Evolutionary conservation across 53 echinoderm and acorn worm species (phyloP), one percentile per base, ranked within the genome.

Genomic region (Astropecten irregularis): DNA sequence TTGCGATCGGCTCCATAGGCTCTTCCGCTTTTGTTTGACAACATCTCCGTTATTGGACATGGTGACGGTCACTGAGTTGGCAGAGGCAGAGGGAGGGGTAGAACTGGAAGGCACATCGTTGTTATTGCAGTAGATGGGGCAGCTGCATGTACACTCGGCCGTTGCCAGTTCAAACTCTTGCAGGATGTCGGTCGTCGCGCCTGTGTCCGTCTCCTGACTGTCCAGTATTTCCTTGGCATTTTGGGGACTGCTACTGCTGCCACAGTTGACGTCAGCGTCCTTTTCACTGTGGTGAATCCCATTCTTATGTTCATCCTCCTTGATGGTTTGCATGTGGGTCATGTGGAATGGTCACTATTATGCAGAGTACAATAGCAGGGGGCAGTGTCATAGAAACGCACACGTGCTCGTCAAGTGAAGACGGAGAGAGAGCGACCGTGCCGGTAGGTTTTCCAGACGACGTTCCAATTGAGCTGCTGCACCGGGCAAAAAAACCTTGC

Each of bases 1-100:
- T 44, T 93, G 91, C 29, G 93, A 88, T n/a, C 95, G 83, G 62
- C 91, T 91, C 95, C 95, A 95, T 70, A 88, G 83, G 32, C 92
- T 92, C 74, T 90, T 92, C 23, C 92, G 64, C 82, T 92, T 92
- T 22, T 89, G 71, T 39, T 85, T 81, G 44, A 87, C 76, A 58
- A 91, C 31, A 49, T 87, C 91, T 49, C 87, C 87, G 62, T 91
- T 91, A 84, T 88, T 91, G 70, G 59, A 48, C 19, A 79, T 79
- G 79, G 60, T 79, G 46, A 79, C 47, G 29, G 63, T 70, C 53
- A 53, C 33, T 4, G 40, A 1, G 20, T 33, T 40, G 55, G 39
- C 27, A 14, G 58, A 57, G 40, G 77, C 28, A 0, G 61, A 11
- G 2, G 85, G 62, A 49, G 88, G 40, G 26, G 86, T 52, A 33